Base-by-base conservation (phyloP, 2,113 vertebrate genomes). In the Neolamprologus cancellatus region DNA sequence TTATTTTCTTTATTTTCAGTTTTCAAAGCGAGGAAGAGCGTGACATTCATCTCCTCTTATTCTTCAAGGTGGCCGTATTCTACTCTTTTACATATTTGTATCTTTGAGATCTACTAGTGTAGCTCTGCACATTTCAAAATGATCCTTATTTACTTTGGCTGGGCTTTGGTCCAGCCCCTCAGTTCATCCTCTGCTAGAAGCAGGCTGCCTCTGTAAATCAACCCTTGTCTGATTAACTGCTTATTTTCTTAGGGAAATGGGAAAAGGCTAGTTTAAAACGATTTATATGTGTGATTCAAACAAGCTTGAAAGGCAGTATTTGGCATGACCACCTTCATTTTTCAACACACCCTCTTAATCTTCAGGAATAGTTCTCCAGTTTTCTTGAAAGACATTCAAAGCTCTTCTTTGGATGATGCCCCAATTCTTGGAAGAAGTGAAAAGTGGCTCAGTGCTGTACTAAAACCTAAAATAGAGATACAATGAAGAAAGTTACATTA, bases 401-500 rank as follows among this genome's bases (percentile, higher is more conserved):
- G 17, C 9, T 61, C 17, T 64, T 34, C 59, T 64, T 64, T 64
- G 30, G 59, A 34, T 64, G 30, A 64, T 64, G 30, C 10, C 59
- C 0, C 17, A 64, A 2, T 64, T 64, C 59, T 3, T 34, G 17
- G 64, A 41, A 41, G 32, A 20, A 69, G 0, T 69, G 2, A 69
- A 23, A 39, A 39, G 34, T 41, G n/a, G 7, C 61, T 66, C 34
- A 5, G 34, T 69, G 34, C 64, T 69, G n/a, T 64, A n/a, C 17
- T 64, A 64, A n/a, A 64, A 64, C 30, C 17, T 64, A 0, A 64
- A 64, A n/a, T 34, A 12, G 0, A 64, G 17, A 64, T 64, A 12
- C 30, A 36, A 36, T 7, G 17, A 64, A n/a, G 59, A 34, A 64
- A 12, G 59, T 1, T 64, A 36, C 59, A 34, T 64, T 64, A n/a